Evolutionary conservation across 1,140 invertebrate genomes (phyloP).

Genomic region (Cydia amplana): DNA sequence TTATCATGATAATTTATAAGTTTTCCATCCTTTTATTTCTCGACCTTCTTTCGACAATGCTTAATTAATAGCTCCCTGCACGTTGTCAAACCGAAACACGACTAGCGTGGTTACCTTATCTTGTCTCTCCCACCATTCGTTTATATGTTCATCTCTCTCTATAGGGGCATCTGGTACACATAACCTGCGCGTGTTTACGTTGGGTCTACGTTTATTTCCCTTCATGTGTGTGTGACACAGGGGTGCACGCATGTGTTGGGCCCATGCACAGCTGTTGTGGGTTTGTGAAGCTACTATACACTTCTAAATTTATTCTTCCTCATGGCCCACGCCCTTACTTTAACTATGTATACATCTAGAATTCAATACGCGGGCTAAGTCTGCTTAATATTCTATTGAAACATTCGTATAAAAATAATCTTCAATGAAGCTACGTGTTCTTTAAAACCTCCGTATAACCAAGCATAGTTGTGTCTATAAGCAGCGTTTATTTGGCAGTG

Average conservation of each 20-base stretch:
- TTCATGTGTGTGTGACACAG: conserved; percentile 40
- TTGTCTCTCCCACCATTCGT: conserved; percentile 55
- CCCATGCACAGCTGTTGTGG: conserved; percentile 73
- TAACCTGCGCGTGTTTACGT: conserved; percentile 77
- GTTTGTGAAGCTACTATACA: conserved; percentile 63
- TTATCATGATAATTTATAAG: conserved; percentile 50
- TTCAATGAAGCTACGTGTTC: conserved; percentile 36
- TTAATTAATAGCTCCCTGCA: conserved; percentile 70
- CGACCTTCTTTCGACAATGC: conserved; percentile 66
- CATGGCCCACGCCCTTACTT: conserved; percentile 67
- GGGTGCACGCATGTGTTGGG: conserved; percentile 39
- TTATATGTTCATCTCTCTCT: conserved; percentile 67
- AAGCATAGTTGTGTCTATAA: not conserved
- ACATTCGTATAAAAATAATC: conserved; percentile 42
- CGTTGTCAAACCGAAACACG: conserved; percentile 63
- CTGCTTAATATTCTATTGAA: conserved; percentile 64
- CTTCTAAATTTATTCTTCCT: conserved; percentile 77
- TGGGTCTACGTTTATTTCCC: conserved; percentile 55
- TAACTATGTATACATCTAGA: conserved; percentile 42
- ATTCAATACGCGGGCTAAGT: conserved; percentile 53
- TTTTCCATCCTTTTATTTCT: conserved; percentile 70
- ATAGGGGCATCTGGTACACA: conserved; percentile 77
- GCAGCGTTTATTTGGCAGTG: conserved; percentile 13
- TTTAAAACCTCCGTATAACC: conserved; percentile 19
- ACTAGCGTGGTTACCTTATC: conserved; percentile 52